Conservation (phyloP, 1,140 invertebrate species). For the Tachypleus tridentatus region DNA sequence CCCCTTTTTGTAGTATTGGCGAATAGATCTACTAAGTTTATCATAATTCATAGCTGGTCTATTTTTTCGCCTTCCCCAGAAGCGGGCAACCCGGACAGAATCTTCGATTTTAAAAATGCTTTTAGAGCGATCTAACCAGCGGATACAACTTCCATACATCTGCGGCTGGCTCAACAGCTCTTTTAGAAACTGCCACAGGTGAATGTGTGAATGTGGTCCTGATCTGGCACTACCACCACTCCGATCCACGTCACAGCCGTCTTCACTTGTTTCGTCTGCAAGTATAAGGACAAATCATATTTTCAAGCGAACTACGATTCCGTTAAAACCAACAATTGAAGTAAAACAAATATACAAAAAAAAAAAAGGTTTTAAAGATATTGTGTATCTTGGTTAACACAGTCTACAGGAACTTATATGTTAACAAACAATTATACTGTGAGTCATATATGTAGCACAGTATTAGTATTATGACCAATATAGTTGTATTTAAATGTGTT, state of each 20-base stretch:
- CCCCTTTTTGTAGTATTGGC: conserved; percentile 98
- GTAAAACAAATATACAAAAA: too few relatives aligned
- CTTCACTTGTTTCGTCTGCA: conserved; percentile 39
- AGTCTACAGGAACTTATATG: too few relatives aligned
- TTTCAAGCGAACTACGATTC: too few relatives aligned
- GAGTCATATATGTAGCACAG: too few relatives aligned
- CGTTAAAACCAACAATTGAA: too few relatives aligned
- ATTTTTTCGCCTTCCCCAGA: conserved; percentile 97
- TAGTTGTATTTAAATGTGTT: too few relatives aligned
- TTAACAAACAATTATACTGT: too few relatives aligned
- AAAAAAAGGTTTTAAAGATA: too few relatives aligned
- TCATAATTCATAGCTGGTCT: conserved; percentile 99
- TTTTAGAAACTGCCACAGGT: conserved; percentile 98
- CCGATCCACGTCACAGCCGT: conserved; percentile 28
- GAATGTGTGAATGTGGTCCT: conserved; percentile 70
- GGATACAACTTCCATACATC: conserved; percentile 78
- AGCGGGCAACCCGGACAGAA: conserved; percentile 81
- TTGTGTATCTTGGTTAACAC: too few relatives aligned
- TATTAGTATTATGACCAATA: too few relatives aligned
- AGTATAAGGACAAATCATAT: too few relatives aligned
- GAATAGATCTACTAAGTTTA: conserved; percentile 91
- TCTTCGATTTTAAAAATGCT: conserved; percentile 99
- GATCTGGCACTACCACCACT: conserved; percentile 35
- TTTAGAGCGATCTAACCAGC: conserved; percentile 86
- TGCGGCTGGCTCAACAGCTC: conserved; percentile 80